These are phyloP conservation scores for Glareola pratincola DNA, from an alignment of 2,113 vertebrate genomes.

Conservation along the genomic window DNA sequence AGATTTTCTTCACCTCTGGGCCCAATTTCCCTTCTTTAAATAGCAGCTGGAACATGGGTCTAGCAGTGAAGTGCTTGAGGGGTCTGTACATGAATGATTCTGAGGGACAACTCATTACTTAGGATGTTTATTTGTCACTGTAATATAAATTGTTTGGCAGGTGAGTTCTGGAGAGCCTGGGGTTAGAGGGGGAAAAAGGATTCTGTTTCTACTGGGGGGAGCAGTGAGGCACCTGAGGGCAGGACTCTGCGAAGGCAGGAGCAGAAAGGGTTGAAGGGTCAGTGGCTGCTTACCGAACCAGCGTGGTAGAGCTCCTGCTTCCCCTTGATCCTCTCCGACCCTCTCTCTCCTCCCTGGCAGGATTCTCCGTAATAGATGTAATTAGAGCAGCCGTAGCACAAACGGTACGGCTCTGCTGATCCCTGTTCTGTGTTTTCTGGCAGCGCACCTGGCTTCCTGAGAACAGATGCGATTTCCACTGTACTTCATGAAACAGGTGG, in stretches of 20 bases:
- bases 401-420: slow-evolving; percentile 1
- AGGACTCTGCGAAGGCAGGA: background rate
- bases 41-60: background rate
- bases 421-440: background rate
- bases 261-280: background rate
- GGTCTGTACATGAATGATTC: background rate
- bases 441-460: background rate
- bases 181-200: background rate
- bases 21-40: background rate
- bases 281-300: background rate
- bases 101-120: background rate
- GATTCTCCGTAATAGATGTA: background rate
- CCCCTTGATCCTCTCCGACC: background rate
- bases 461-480: background rate
- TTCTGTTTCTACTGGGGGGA: background rate
- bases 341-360: background rate
- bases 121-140: background rate
- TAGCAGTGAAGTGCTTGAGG: background rate
- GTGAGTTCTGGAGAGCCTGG: background rate
- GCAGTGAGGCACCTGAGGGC: background rate
- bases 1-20: background rate
- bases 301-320: background rate
- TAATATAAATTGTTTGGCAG: background rate
- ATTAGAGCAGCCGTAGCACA: background rate
- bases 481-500: background rate